Percentiles rank a stretch among this genome's conserved stretches.
Conservation (phyloP, 2,113 vertebrate species). For the Hippocampus zosterae region DNA sequence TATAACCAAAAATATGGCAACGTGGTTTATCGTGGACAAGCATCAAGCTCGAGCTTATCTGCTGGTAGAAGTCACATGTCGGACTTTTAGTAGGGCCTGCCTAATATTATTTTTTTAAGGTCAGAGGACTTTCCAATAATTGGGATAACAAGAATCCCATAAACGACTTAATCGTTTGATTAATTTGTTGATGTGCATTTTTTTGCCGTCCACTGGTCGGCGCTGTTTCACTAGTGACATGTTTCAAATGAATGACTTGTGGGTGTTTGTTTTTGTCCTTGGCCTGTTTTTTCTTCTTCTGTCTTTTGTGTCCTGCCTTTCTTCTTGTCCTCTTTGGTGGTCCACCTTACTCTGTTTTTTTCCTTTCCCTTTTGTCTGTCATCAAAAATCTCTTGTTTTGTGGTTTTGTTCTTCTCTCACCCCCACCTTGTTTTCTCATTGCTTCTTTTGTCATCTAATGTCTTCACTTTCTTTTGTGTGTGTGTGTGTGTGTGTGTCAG, state of each 20-base stretch:
- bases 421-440: not conserved
- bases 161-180: too few relatives aligned
- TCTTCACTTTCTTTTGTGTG: not conserved
- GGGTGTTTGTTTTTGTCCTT: not conserved
- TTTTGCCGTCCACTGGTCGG: not conserved
- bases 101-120: too few relatives aligned
- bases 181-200: not conserved
- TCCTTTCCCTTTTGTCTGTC: not conserved
- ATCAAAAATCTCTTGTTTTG: not conserved
- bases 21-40: too few relatives aligned
- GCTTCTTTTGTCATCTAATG: not conserved
- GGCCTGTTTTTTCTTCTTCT: not conserved
- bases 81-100: too few relatives aligned
- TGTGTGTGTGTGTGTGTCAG: constrained; percentile 44
- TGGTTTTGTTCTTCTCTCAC: not conserved
- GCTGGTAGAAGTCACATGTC: too few relatives aligned
- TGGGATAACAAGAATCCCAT: too few relatives aligned
- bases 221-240: not conserved
- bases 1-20: too few relatives aligned
- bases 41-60: too few relatives aligned
- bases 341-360: not conserved
- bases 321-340: not conserved
- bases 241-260: not conserved
- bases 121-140: too few relatives aligned
- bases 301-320: not conserved